Percentiles rank a stretch among this genome's conserved stretches.
phyloP scores from a whole-genome alignment of 30 jellyfish, hydroid and myxozoan species.

The Pelagia noctiluca region DNA sequence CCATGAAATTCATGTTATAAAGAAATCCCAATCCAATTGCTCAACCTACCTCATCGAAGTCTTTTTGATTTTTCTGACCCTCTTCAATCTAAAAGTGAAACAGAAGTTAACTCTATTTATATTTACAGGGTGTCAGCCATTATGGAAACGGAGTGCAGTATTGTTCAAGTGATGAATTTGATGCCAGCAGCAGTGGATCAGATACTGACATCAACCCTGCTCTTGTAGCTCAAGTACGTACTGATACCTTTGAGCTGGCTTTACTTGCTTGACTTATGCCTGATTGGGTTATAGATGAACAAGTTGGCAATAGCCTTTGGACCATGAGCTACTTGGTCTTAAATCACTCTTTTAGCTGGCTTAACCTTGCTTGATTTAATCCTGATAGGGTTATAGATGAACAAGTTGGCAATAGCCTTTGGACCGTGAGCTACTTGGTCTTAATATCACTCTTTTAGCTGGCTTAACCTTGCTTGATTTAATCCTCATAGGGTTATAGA shows the following conservation, averaged over 20 bases:
- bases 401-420: background rate
- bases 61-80: background rate
- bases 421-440: background rate
- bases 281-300: background rate
- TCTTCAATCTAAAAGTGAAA: too few relatives aligned
- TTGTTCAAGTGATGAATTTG: constrained; percentile 6
- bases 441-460: background rate
- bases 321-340: background rate
- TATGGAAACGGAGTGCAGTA: background rate
- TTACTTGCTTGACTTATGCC: background rate
- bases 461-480: background rate
- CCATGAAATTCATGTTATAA: background rate
- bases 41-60: background rate
- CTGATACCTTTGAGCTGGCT: background rate
- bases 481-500: background rate
- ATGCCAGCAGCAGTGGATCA: constrained; percentile 2
- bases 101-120: too few relatives aligned
- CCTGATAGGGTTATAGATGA: background rate
- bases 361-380: background rate
- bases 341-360: background rate
- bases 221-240: constrained; percentile 1
- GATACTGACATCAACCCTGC: background rate
- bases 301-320: background rate
- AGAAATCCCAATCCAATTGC: background rate
- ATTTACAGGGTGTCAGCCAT: background rate